A percentile compares a stretch with the other conserved stretches of the same genome.
Evolutionary conservation across 1,140 invertebrate species (phyloP).

Genomic region (Camponotus vicinus): DNA sequence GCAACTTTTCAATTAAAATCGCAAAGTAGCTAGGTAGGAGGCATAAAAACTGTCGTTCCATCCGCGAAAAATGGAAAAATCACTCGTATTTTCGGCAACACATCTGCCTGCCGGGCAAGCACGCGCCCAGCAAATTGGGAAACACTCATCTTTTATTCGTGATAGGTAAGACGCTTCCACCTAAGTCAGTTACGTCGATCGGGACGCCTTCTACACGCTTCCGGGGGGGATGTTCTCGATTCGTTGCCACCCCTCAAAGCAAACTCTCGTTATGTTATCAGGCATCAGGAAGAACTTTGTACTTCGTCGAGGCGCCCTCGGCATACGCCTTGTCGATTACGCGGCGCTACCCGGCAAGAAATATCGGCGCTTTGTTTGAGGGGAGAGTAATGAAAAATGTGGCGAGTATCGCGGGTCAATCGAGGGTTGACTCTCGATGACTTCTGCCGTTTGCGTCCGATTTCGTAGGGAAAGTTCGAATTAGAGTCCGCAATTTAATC

Average conservation of each 20-base stretch:
- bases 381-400: conserved; percentile 63
- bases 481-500: conserved; percentile 11
- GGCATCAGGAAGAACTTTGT: conserved; percentile 64
- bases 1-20: background rate
- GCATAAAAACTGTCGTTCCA: background rate
- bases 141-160: conserved; percentile 60
- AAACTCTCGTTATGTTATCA: conserved; percentile 70
- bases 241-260: conserved; percentile 39
- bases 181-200: conserved; percentile 37
- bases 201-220: conserved; percentile 30
- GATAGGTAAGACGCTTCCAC: conserved; percentile 65
- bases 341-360: conserved; percentile 20
- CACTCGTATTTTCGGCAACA: conserved; percentile 15
- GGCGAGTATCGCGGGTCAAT: conserved; percentile 31
- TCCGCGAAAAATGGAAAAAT: conserved; percentile 6
- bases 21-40: background rate
- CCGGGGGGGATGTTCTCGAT: conserved; percentile 2
- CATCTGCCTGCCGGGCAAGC: conserved; percentile 5
- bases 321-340: conserved; percentile 39
- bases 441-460: background rate
- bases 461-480: background rate
- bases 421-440: conserved; percentile 1
- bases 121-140: conserved; percentile 47
- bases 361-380: conserved; percentile 23
- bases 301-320: conserved; percentile 39